A percentile compares a stretch with the other conserved stretches of the same genome.
Evolutionary conservation across 2,113 vertebrate genomes (phyloP).

Genomic region (Craseonycteris thonglongyai): DNA sequence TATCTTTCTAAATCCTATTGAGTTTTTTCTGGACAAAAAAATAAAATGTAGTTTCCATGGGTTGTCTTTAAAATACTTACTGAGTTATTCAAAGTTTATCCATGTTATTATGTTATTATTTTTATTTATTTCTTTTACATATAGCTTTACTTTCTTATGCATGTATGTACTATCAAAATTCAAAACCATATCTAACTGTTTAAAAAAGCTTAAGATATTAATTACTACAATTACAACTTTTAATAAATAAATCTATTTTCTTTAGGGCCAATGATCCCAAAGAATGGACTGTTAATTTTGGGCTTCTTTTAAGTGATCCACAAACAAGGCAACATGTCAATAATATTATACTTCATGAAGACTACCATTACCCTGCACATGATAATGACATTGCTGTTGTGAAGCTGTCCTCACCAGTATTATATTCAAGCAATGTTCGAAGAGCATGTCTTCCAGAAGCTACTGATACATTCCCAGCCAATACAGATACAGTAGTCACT

Average conservation of each 20-base stretch:
- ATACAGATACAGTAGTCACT: constrained; percentile 80
- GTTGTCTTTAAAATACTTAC: not conserved
- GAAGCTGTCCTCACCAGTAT: constrained; percentile 83
- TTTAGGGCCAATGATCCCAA: constrained; percentile 77
- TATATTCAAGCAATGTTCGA: constrained; percentile 77
- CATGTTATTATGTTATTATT: not conserved
- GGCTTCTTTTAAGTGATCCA: constrained; percentile 78
- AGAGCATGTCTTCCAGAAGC: constrained; percentile 87
- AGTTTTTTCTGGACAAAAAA: constrained; percentile 20
- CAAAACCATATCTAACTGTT: not conserved
- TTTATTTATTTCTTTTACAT: not conserved
- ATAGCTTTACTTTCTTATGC: not conserved
- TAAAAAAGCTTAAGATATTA: constrained; percentile 2
- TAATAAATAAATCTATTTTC: constrained; percentile 47
- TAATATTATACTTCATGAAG: constrained; percentile 84
- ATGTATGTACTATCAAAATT: not conserved
- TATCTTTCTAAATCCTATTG: not conserved
- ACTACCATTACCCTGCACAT: constrained; percentile 81
- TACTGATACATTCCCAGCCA: constrained; percentile 77
- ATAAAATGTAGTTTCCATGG: not conserved
- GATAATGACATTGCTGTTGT: constrained; percentile 91
- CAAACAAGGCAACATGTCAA: constrained; percentile 78
- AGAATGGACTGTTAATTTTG: constrained; percentile 87
- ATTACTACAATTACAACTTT: not conserved
- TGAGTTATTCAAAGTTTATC: not conserved